Base-by-base conservation (phyloP, 2,113 vertebrate species). In the Lichenostomus cassidix region DNA sequence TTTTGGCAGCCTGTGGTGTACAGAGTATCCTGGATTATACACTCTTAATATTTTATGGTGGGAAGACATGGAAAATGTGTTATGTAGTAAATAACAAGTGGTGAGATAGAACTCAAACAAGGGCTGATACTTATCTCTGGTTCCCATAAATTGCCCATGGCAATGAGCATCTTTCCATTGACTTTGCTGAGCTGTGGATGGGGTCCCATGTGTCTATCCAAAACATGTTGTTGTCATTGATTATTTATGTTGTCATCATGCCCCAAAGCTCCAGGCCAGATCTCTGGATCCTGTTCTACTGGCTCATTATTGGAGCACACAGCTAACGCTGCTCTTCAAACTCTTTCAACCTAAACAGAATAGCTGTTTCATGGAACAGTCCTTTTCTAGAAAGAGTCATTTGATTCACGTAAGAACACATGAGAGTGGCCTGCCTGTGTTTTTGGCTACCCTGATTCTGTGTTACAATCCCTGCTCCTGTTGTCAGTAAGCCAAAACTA, bases 1-100 rank as follows among this genome's bases (percentile, higher is more conserved):
- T 85, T 97, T 97, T 97, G 97, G 95, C 96, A 96, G 93, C 91
- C 77, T 96, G 59, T 86, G 88, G n/a, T 65, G 89, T 95, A 84
- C 69, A 64, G 31, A 73, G n/a, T 93, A 69, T 96, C 85, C 90
- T 95, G 69, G 91, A 95, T 87, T 96, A 96, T 84, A 92, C 46
- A 27, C n/a, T 86, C 76, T 94, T 90, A 98, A 98, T 98, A 96
- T 97, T 98, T 97, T 92, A 98, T 95, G 53, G 60, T 60, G 89
- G 94, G 89, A 94, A 97, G 89, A 96, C 85, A 97, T 19, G 87
- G 97, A 98, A 97, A 98, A 98, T 95, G 75, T 87, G 69, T 92
- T 95, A 81, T 89, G 86, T 89, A 52, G 76, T 95, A 97, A 96
- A 97, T 97, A 94, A 90, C 73, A 85, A 93, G 83, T 47, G 75